Evolutionary conservation across 2,113 vertebrate species (phyloP).

Genomic region (Alethe diademata): DNA sequence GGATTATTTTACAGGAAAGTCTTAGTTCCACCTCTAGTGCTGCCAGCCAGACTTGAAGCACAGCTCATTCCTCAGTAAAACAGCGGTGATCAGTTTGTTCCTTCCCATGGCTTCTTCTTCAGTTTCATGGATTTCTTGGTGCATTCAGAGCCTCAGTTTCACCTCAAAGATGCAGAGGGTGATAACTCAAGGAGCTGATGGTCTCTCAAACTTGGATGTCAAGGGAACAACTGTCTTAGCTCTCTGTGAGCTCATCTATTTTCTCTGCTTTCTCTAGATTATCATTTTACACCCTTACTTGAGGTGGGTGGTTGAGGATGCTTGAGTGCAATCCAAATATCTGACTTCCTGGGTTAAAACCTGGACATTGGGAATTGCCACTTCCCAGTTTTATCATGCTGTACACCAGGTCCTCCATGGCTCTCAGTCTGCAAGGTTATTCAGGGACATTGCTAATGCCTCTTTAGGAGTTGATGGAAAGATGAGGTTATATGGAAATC

Average conservation of each 20-base stretch:
- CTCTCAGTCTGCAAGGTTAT: constrained; percentile 31
- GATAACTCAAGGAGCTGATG: neutral
- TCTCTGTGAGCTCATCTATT: neutral
- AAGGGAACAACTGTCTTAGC: neutral
- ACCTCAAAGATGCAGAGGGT: neutral
- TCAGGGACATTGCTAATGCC: constrained; percentile 27
- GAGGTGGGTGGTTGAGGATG: neutral
- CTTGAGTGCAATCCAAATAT: neutral
- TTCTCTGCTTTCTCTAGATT: neutral
- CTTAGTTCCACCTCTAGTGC: neutral
- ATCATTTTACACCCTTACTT: neutral
- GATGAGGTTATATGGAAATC: constrained; percentile 58
- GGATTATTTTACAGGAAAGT: neutral
- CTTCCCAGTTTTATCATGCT: neutral
- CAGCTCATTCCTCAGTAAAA: neutral
- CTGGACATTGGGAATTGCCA: neutral
- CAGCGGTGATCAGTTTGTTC: neutral
- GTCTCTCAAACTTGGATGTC: neutral
- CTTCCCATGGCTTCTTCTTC: neutral
- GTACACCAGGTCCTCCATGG: neutral
- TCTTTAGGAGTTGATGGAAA: constrained; percentile 15
- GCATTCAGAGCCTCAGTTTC: neutral
- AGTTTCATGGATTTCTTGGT: neutral
- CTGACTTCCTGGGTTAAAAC: neutral
- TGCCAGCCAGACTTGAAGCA: neutral